Evolutionary conservation across 2,113 vertebrate species (phyloP), one percentile per base, ranked within the genome.

Genomic region (Rutilus rutilus): DNA sequence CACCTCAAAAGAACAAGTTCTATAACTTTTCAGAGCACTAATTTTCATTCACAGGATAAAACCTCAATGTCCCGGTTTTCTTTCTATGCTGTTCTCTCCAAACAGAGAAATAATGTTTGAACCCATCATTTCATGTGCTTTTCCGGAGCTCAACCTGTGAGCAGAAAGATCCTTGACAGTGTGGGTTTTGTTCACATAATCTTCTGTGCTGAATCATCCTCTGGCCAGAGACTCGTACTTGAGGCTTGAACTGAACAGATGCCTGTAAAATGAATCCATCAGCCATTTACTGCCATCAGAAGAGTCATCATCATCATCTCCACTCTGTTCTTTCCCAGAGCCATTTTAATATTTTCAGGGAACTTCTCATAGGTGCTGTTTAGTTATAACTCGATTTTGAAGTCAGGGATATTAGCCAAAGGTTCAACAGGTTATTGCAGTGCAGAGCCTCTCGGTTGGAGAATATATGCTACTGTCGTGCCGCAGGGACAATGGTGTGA

Each of bases 171-270:
- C 77, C 33, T 79, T 39, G 50, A 54, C 54, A 42, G 77, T n/a
- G 19, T 79, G 54, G 33, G 77, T 52, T 73, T 83, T 83, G 50
- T 83, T 33, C 30, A 83, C 47, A 83, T 73, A 73, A 83, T 83
- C 33, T 69, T 54, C 67, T 17, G 3, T 57, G 27, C 79, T 73
- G 81, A 83, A n/a, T 27, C 47, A 73, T 83, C 23, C 65, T 60
- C 30, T 54, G 64, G 30, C 52, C 81, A 59, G 33, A 83, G 50
- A 59, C 47, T 73, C 67, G 73, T 57, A 17, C 50, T 59, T 83
- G 67, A 73, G 19, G 81, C 50, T 59, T 83, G 81, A 73, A 73
- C 30, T 42, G 23, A 83, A 82, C 27, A 50, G 64, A 82, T 82
- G 25, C 25, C 45, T 47, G 59, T 73, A 83, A 83, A 83, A 33